Percentiles rank a stretch among this genome's conserved stretches.
phyloP scores from a whole-genome alignment of 1,140 invertebrate genomes.

The Caenorhabditis brenneri region DNA sequence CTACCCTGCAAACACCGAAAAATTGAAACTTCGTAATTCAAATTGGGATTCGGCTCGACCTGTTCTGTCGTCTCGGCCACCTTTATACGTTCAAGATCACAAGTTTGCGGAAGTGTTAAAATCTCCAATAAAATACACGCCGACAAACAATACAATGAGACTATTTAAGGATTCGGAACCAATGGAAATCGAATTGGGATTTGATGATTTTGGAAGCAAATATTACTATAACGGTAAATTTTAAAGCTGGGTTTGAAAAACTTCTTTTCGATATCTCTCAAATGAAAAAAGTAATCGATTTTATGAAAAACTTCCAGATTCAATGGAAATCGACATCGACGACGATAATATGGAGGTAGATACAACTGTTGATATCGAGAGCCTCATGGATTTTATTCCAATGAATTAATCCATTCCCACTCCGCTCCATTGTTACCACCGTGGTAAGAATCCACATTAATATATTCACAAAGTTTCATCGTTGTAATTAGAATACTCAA shows the following conservation, averaged over 20 bases:
- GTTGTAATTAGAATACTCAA: background rate
- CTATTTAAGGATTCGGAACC: background rate
- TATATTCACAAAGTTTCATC: background rate
- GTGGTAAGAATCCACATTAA: background rate
- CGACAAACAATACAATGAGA: background rate
- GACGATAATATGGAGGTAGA: background rate
- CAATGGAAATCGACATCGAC: background rate
- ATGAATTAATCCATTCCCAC: background rate
- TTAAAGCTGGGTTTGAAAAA: no score
- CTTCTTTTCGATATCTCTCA: no score
- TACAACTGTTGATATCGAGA: background rate
- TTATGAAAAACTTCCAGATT: no score
- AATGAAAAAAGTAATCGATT: no score
- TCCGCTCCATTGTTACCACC: no score
- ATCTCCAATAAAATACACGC: no score
- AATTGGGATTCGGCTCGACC: no score
- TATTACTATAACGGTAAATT: background rate
- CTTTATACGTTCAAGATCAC: no score
- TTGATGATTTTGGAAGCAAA: background rate
- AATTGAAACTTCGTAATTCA: no score
- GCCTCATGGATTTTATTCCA: background rate
- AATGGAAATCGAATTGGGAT: background rate
- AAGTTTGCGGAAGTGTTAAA: no score
- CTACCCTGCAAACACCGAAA: no score
- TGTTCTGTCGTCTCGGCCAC: no score